Evolutionary conservation across 2,797 vertebrate genomes (phyloP).

Genomic region (Danio kyathit): DNA sequence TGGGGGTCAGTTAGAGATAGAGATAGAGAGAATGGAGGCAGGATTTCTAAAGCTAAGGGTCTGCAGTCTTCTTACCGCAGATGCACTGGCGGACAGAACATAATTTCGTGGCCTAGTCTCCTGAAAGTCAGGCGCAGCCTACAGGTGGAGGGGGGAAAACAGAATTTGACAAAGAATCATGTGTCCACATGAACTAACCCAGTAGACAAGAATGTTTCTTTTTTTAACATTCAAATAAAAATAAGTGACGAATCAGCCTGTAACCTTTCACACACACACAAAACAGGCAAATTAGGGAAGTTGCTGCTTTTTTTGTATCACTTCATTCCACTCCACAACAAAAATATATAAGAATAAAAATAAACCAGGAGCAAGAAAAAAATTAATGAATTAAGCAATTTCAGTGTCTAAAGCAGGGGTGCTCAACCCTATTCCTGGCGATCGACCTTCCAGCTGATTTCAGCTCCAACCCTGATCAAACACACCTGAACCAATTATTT

Average conservation of each 20-base stretch:
- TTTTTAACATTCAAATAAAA: background rate
- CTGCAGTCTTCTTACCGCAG: slow-evolving; percentile 84
- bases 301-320: background rate
- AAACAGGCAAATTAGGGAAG: background rate
- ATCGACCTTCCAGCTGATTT: too few relatives aligned
- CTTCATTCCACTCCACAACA: background rate
- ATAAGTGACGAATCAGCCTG: slow-evolving; percentile 45
- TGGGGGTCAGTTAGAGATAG: background rate
- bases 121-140: slow-evolving; percentile 93
- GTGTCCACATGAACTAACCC: slow-evolving; percentile 54
- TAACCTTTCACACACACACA: slow-evolving; percentile 13
- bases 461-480: too few relatives aligned
- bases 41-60: slow-evolving; percentile 33
- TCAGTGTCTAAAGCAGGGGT: background rate
- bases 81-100: slow-evolving; percentile 91
- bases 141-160: slow-evolving; percentile 68
- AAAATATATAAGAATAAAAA: background rate
- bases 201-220: slow-evolving; percentile 34
- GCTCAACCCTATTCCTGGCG: too few relatives aligned
- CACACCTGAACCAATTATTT: too few relatives aligned
- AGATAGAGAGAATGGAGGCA: background rate
- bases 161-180: slow-evolving; percentile 73
- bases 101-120: slow-evolving; percentile 94
- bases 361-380: background rate
- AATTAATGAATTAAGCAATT: too few relatives aligned